A percentile compares a stretch with the other conserved stretches of the same genome.
Conservation (phyloP, 2,888 invertebrate species). For the Dryocosmus kuriphilus region DNA sequence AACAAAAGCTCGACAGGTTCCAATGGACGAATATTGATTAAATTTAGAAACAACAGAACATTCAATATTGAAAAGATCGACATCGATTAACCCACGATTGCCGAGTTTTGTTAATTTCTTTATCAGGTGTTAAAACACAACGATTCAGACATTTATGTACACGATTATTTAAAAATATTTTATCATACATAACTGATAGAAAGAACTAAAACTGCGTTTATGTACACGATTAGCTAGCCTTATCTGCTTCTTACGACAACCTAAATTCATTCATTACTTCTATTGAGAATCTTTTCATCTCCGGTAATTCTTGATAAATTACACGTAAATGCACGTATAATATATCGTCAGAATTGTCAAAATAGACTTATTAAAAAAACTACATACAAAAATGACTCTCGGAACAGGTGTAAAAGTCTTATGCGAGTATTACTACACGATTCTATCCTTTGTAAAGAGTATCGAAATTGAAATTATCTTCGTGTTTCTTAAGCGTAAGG, state of each 20-base stretch:
- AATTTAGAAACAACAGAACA: constrained; percentile 45
- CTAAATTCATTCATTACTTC: constrained; percentile 30
- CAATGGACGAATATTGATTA: constrained; percentile 73
- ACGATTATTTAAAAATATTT: constrained; percentile 45
- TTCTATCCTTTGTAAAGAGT: constrained; percentile 37
- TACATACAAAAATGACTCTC: constrained; percentile 27
- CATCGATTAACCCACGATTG: constrained; percentile 21
- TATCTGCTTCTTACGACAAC: constrained; percentile 21
- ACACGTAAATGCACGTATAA: neutral
- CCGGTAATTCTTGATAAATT: constrained; percentile 9
- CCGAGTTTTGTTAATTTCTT: neutral
- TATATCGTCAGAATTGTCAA: constrained; percentile 17
- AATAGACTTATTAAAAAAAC: constrained; percentile 14
- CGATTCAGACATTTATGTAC: constrained; percentile 49
- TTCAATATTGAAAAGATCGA: constrained; percentile 44
- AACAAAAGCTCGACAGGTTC: constrained; percentile 74
- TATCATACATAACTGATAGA: constrained; percentile 50
- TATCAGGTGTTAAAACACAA: constrained; percentile 41
- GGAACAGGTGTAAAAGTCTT: constrained; percentile 43
- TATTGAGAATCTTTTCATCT: constrained; percentile 35
- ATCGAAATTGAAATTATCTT: constrained; percentile 45
- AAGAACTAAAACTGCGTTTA: constrained; percentile 43
- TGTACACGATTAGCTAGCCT: constrained; percentile 45
- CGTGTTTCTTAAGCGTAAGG: constrained; percentile 25
- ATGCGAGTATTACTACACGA: constrained; percentile 40